A percentile compares a stretch with the other conserved stretches of the same genome.
Conservation (phyloP, 2,797 vertebrate genomes). For the Hypotaenidia okinawae region DNA sequence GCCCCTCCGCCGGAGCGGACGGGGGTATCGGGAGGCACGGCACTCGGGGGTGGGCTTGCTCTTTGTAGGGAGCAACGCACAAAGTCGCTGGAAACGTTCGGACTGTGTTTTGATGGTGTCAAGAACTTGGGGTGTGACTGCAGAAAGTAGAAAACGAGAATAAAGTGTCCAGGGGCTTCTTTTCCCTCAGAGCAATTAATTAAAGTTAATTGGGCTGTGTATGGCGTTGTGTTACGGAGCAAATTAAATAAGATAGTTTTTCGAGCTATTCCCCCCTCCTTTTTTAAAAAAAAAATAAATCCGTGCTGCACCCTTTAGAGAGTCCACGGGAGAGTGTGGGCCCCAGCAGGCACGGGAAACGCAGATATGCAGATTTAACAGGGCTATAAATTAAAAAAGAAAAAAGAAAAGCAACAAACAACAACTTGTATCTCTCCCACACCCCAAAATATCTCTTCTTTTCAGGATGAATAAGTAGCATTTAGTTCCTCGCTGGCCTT, state of each 20-base stretch:
- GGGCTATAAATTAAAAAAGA: not conserved
- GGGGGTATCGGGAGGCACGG: not conserved
- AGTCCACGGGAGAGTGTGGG: not conserved
- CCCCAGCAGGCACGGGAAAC: not conserved
- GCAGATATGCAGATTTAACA: not conserved
- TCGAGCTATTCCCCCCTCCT: not conserved
- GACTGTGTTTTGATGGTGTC: not conserved
- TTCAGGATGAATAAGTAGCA: not conserved
- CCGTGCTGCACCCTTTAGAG: fast-evolving
- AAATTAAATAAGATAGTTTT: not conserved
- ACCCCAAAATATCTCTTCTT: not conserved
- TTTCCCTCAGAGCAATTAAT: not conserved
- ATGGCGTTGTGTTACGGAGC: not conserved
- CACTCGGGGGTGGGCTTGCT: fast-evolving
- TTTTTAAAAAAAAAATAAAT: not conserved
- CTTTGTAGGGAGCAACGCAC: fast-evolving
- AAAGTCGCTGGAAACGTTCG: not conserved
- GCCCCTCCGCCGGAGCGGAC: too few species aligned
- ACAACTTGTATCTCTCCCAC: not conserved
- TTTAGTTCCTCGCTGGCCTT: not conserved
- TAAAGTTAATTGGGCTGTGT: not conserved
- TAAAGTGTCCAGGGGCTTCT: not conserved
- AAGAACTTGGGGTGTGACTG: not conserved
- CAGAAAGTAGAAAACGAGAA: not conserved
- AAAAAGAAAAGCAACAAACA: not conserved